phyloP scores from a whole-genome alignment of 2,888 invertebrate species.

The Coleophora deauratella region DNA sequence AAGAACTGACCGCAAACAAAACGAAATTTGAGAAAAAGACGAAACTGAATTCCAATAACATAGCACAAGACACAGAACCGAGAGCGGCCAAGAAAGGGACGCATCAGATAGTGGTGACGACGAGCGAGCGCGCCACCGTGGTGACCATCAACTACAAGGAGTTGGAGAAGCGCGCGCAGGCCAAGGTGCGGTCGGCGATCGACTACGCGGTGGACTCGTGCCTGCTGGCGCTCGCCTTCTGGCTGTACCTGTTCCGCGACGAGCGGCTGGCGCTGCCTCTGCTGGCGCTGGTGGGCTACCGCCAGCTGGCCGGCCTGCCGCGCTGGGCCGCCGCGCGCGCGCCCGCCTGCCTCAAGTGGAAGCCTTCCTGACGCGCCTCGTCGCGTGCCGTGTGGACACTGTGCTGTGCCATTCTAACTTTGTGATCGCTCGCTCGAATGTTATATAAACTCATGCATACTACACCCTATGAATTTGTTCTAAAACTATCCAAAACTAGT shows the following conservation, averaged over 20 bases:
- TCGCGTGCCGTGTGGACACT: slow-evolving; percentile 34
- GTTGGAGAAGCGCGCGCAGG: slow-evolving; percentile 76
- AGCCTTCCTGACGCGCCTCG: slow-evolving; percentile 51
- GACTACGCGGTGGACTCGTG: slow-evolving; percentile 84
- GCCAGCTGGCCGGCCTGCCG: slow-evolving; percentile 53
- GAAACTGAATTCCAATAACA: slow-evolving; percentile 4
- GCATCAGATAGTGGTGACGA: slow-evolving; percentile 49
- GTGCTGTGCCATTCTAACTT: slow-evolving; percentile 32
- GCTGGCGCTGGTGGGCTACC: slow-evolving; percentile 82
- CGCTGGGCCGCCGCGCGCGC: slow-evolving; percentile 60
- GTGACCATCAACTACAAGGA: slow-evolving; percentile 70
- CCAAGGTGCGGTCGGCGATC: slow-evolving; percentile 79
- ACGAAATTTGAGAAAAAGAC: slow-evolving; percentile 19
- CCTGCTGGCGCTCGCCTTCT: slow-evolving; percentile 83
- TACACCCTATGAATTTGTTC: slow-evolving; percentile 24
- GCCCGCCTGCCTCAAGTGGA: slow-evolving; percentile 58
- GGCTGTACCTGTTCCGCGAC: slow-evolving; percentile 87
- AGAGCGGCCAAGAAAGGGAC: slow-evolving; percentile 31
- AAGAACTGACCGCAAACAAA: slow-evolving; percentile 22
- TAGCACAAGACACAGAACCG: slow-evolving; percentile 21
- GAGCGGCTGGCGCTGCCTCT: slow-evolving; percentile 87
- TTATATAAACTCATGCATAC: slow-evolving; percentile 37
- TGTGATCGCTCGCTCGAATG: slow-evolving; percentile 46
- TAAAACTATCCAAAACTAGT: slow-evolving; percentile 37
- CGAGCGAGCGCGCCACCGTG: slow-evolving; percentile 58